Percentiles rank a stretch among this genome's conserved stretches.
Conservation (phyloP, 2,888 invertebrate genomes). For the Chrysotoxum bicinctum region DNA sequence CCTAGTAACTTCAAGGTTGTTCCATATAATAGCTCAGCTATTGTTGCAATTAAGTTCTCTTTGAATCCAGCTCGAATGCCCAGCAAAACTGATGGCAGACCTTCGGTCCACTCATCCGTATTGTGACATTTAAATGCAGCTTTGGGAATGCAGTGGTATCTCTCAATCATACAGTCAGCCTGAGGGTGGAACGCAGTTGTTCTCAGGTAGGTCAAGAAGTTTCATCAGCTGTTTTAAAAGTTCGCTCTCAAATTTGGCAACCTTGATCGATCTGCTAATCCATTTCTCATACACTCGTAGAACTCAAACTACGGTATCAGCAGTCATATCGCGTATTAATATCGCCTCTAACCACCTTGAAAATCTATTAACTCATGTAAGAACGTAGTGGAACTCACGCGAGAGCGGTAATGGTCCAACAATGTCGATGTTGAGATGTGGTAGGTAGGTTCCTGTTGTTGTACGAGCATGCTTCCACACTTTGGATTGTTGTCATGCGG, state of each 20-base stretch:
- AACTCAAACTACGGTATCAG: slow-evolving; percentile 38
- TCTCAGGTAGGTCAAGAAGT: neutral
- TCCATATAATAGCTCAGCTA: slow-evolving; percentile 76
- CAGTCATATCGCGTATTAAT: slow-evolving; percentile 72
- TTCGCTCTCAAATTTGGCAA: neutral
- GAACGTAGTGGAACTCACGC: slow-evolving; percentile 75
- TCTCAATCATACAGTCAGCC: slow-evolving; percentile 50
- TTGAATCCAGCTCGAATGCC: slow-evolving; percentile 75
- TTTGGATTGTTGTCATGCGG: neutral
- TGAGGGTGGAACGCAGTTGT: slow-evolving; percentile 20
- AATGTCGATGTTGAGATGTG: slow-evolving; percentile 80
- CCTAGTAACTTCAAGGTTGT: slow-evolving; percentile 74
- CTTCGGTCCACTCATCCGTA: slow-evolving; percentile 28
- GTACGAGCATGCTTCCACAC: slow-evolving; percentile 13
- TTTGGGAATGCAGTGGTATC: slow-evolving; percentile 70
- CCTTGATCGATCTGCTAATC: slow-evolving; percentile 19
- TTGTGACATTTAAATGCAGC: slow-evolving; percentile 6
- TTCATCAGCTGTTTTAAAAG: slow-evolving; percentile 15
- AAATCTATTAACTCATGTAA: slow-evolving; percentile 75
- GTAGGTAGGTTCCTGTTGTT: neutral
- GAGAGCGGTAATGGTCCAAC: slow-evolving; percentile 79
- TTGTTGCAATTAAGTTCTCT: slow-evolving; percentile 74
- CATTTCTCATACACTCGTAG: neutral
- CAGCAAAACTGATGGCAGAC: slow-evolving; percentile 76
- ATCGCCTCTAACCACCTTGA: slow-evolving; percentile 73